Base-by-base conservation (phyloP, 2,113 vertebrate genomes). In the Stegastes partitus region DNA sequence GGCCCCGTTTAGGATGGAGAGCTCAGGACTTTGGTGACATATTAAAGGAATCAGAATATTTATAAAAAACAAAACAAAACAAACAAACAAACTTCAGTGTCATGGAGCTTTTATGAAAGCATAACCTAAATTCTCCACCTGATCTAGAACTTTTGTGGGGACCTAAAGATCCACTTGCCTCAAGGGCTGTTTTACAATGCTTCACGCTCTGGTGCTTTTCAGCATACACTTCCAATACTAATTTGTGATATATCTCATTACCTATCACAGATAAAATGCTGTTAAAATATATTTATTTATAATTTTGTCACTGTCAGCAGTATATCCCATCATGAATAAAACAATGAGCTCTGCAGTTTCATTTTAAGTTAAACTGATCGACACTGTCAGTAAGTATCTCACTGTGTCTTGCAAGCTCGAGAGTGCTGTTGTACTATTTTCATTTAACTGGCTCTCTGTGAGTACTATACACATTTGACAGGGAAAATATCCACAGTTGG, bases 1-100 rank as follows among this genome's bases (percentile, higher is more conserved):
- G 75, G 62, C 56, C 10, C 19, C 6, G 21, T 77, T 83, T 63
- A 61, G 53, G 61, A 84, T 85, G 56, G 70, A 78, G 57, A 69
- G 72, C 44, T 83, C n/a, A 61, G 68, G 76, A 65, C 53, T 55
- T 55, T 34, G 42, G 56, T 78, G 71, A 87, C 70, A 87, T 66
- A 68, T 83, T 85, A 45, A 66, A 47, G 11, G 10, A 54, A 51
- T 65, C 21, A 62, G 67, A 72, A 77, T 55, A 71, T 61, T 79
- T 71, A n/a, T n/a, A n/a, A n/a, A n/a, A n/a, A n/a, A n/a, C n/a
- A n/a, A n/a, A n/a, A n/a, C n/a, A n/a, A n/a, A n/a, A n/a, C n/a
- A n/a, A n/a, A n/a, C n/a, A n/a, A n/a, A 67, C 18, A 68, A 76
- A 71, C 51, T 72, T 64, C 54, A 21, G 44, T 53, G 53, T 55